Percentiles rank a stretch among this genome's conserved stretches.
phyloP scores from a whole-genome alignment of 2,113 vertebrate genomes.

The Microcebus griseorufus region DNA sequence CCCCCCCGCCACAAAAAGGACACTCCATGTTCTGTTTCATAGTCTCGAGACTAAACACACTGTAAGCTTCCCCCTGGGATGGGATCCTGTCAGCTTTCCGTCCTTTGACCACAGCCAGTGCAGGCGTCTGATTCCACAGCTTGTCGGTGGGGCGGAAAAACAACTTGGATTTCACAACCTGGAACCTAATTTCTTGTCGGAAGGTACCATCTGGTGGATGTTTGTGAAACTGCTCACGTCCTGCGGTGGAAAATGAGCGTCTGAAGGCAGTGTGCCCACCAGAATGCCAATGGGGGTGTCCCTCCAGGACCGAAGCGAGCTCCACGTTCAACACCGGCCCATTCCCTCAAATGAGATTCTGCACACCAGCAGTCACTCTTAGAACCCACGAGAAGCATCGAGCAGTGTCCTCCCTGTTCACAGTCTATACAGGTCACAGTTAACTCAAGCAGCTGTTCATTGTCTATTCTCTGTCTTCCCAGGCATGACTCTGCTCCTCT shows the following conservation, averaged over 20 bases:
- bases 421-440: background rate
- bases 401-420: background rate
- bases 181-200: conserved; percentile 75
- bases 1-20: background rate
- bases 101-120: background rate
- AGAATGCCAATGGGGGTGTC: background rate
- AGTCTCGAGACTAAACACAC: background rate
- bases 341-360: background rate
- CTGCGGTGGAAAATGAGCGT: background rate
- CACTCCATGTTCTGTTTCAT: background rate
- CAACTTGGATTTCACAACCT: background rate
- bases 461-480: background rate
- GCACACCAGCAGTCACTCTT: background rate
- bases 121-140: background rate
- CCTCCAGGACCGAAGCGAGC: background rate
- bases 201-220: conserved; percentile 84
- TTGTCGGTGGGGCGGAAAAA: background rate
- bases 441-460: background rate
- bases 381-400: background rate
- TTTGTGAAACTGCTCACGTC: conserved; percentile 48
- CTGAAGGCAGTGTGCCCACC: background rate
- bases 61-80: rapidly evolving
- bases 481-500: background rate
- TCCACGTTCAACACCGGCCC: background rate
- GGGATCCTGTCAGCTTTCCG: background rate